A percentile compares a stretch with the other conserved stretches of the same genome.
These are phyloP conservation scores for Percopsis omiscomaycus DNA, from an alignment of 2,797 vertebrate species.

Conservation along the genomic window DNA sequence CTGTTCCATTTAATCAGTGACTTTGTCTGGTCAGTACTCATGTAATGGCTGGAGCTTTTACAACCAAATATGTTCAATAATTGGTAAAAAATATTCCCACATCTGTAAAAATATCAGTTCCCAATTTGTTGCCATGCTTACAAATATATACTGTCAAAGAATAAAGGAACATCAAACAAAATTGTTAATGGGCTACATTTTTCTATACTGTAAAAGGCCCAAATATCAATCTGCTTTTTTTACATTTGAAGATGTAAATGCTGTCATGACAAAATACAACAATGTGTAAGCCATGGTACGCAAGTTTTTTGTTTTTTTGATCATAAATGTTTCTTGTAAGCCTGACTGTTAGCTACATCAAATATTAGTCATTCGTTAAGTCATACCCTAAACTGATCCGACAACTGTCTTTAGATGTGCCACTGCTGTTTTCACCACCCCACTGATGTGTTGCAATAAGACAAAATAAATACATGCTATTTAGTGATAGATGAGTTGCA, in stretches of 20 bases:
- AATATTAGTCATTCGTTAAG: too few relatives aligned
- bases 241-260: conserved; percentile 18
- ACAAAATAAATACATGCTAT: too few relatives aligned
- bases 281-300: background rate
- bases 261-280: conserved; percentile 13
- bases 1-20: background rate
- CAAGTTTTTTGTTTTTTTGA: too few relatives aligned
- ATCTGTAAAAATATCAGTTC: background rate
- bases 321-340: too few relatives aligned
- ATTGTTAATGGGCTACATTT: background rate
- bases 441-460: too few relatives aligned
- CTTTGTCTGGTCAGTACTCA: too few relatives aligned
- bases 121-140: background rate
- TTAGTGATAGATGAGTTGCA: too few relatives aligned
- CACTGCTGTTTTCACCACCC: too few relatives aligned
- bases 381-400: too few relatives aligned
- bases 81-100: background rate
- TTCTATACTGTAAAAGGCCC: background rate
- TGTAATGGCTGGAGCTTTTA: conserved; percentile 2
- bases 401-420: too few relatives aligned
- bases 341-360: too few relatives aligned
- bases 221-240: conserved; percentile 1
- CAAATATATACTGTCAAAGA: background rate
- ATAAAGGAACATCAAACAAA: background rate
- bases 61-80: conserved; percentile 5